Base-by-base conservation (phyloP, 2,113 vertebrate genomes). In the Cichladusa arquata region DNA sequence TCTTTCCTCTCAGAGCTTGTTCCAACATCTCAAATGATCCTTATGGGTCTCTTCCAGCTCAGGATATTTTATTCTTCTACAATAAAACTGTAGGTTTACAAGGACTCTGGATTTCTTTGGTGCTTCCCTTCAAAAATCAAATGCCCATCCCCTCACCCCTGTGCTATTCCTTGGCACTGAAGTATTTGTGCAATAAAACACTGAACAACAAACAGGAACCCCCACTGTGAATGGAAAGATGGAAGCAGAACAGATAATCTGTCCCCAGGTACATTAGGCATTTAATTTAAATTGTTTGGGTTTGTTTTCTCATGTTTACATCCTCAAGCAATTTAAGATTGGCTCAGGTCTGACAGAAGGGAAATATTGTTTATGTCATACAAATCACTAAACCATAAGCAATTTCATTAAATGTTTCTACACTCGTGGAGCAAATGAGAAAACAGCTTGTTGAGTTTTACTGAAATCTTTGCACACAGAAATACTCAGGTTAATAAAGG, bases 361-460 rank as follows among this genome's bases (percentile, higher is more conserved):
- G 72, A 86, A 97, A 83, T 26, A 73, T 56, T 90, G 58, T 65
- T 81, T 74, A 56, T 87, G 71, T 81, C 81, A 82, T 57, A 84
- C 87, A 95, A 94, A 94, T 96, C 83, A 72, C 93, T 91, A 95
- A 96, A 82, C 82, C 81, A 94, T 90, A 86, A 96, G 91, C 82
- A 94, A 90, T 88, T 87, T 86, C 93, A 93, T 95, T 94, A 94
- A 94, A 51, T 36, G 69, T 22, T 91, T 90, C 95, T 87, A 44
- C 50, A 57, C 81, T 86, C 17, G 1, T 34, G 89, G 44, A 66
- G 73, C 94, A 90, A 96, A 94, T 60, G 86, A 90, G 50, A 53
- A 90, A 96, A 77, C 85, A 97, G 81, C 78, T 56, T 50, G 28
- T 50, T 86, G 54, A 33, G 60, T 84, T 81, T 73, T 79, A 14